Evolutionary conservation across 1,140 invertebrate species (phyloP).

Genomic region (Drosophila baimaii): DNA sequence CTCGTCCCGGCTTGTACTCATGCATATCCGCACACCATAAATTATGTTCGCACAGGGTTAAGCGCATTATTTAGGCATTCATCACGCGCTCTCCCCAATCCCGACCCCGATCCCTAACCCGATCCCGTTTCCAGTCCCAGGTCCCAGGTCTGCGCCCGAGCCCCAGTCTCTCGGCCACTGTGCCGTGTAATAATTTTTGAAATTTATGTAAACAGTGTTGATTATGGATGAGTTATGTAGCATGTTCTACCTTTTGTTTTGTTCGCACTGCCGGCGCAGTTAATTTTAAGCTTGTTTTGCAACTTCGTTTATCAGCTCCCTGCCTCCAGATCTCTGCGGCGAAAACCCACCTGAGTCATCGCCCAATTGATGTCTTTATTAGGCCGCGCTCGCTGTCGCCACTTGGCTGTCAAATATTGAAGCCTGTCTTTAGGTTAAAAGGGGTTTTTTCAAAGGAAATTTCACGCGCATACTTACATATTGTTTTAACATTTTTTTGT

Average conservation of each 20-base stretch:
- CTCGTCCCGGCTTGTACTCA: slow-evolving; percentile 48
- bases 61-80: slow-evolving; percentile 83
- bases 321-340: slow-evolving; percentile 14
- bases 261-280: slow-evolving; percentile 72
- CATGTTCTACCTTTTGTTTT: slow-evolving; percentile 79
- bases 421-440: not conserved
- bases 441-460: not conserved
- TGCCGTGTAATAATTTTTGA: slow-evolving; percentile 80
- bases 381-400: slow-evolving; percentile 39
- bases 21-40: slow-evolving; percentile 82
- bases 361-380: slow-evolving; percentile 77
- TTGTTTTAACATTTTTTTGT: too few relatives aligned
- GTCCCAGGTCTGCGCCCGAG: not conserved
- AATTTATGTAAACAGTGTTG: slow-evolving; percentile 83
- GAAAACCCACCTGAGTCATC: slow-evolving; percentile 66
- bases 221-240: slow-evolving; percentile 83
- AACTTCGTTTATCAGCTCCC: slow-evolving; percentile 58
- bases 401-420: slow-evolving; percentile 17
- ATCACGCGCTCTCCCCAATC: slow-evolving; percentile 70
- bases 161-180: slow-evolving; percentile 36
- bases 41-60: slow-evolving; percentile 83
- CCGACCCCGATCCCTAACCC: slow-evolving; percentile 9
- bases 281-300: slow-evolving; percentile 78
- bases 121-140: slow-evolving; percentile 14
- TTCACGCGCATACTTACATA: too few relatives aligned